A percentile compares a stretch with the other conserved stretches of the same genome.
Conservation (phyloP, 2,797 vertebrate genomes). For the Coreius guichenoti region DNA sequence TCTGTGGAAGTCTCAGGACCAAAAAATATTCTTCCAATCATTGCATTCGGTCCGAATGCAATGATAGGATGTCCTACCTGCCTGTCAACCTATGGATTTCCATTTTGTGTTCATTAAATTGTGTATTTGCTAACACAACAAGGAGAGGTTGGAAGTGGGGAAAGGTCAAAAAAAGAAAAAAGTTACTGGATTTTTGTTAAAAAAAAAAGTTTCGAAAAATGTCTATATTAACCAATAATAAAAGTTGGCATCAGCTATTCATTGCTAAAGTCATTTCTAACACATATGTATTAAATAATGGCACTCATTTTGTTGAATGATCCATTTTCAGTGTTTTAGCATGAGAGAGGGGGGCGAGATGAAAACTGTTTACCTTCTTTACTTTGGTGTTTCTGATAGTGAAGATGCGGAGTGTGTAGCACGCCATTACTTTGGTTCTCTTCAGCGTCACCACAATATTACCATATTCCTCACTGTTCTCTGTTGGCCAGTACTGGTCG, state of each 20-base stretch:
- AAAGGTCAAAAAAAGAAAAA: not conserved
- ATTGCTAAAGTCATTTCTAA: not conserved
- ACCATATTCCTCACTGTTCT: constrained; percentile 92
- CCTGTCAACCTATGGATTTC: too few species aligned
- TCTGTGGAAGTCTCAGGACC: too few species aligned
- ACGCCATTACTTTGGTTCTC: constrained; percentile 89
- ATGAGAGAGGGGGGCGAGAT: not conserved
- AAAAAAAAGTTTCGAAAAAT: not conserved
- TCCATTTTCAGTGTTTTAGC: not conserved
- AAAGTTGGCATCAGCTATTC: not conserved
- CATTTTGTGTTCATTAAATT: too few species aligned
- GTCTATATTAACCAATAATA: not conserved
- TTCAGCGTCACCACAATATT: constrained; percentile 89
- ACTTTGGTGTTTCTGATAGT: constrained; percentile 87
- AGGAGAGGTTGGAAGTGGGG: not conserved
- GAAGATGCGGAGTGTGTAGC: constrained; percentile 89
- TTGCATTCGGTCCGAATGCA: too few species aligned
- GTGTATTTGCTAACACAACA: not conserved
- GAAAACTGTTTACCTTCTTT: constrained; percentile 82
- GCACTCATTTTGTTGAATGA: not conserved
- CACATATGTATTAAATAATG: not conserved
- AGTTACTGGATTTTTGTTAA: not conserved
- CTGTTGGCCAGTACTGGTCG: constrained; percentile 94
- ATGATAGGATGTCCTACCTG: too few species aligned
- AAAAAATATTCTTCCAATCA: too few species aligned